Evolutionary conservation across 2,113 vertebrate genomes (phyloP).

Genomic region (Herpailurus yagouaroundi): DNA sequence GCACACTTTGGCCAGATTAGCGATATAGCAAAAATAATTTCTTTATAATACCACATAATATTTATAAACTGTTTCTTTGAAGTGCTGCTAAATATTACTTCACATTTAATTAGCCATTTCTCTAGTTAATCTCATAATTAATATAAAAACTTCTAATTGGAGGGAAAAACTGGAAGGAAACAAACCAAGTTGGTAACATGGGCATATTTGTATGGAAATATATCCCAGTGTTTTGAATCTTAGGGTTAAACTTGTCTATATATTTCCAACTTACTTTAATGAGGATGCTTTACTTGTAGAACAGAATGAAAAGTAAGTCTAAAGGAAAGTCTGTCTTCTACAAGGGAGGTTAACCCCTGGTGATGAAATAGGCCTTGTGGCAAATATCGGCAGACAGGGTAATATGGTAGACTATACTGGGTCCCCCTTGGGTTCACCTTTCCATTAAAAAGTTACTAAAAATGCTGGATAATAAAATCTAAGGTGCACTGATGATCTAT

Average conservation of each 20-base stretch:
- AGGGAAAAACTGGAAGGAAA: neutral
- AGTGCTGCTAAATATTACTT: neutral
- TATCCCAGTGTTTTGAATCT: neutral
- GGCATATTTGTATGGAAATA: neutral
- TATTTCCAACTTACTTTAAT: neutral
- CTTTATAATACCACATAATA: neutral
- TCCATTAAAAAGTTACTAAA: neutral
- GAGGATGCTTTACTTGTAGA: neutral
- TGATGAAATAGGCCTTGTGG: neutral
- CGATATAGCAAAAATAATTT: neutral
- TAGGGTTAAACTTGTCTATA: neutral
- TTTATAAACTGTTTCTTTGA: neutral
- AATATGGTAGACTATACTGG: neutral
- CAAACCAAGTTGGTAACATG: neutral
- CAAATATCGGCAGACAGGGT: neutral
- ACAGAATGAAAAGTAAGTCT: neutral
- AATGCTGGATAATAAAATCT: neutral
- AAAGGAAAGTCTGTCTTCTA: neutral
- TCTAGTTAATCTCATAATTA: slow-evolving; percentile 22
- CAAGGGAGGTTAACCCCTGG: neutral
- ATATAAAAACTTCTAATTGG: neutral
- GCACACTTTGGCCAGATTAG: neutral
- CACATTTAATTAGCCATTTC: neutral
- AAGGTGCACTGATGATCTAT: neutral
- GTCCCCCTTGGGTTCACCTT: neutral